Base-by-base conservation (phyloP, 2,113 vertebrate genomes). In the Athene noctua region DNA sequence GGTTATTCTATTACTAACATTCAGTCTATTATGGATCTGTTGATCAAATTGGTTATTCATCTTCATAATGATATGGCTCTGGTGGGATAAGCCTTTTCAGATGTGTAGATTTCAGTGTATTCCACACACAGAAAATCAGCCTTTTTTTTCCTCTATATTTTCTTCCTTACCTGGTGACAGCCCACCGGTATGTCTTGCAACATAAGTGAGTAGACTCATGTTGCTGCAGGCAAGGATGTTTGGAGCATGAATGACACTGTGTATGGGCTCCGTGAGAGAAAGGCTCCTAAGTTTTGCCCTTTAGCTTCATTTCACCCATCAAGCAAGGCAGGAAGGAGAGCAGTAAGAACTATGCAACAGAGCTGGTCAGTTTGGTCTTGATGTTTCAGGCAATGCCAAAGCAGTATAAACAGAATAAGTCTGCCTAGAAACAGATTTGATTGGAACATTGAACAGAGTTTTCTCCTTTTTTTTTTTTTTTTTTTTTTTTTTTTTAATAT, bases 311-410 rank as follows among this genome's bases (percentile, higher is more conserved):
- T 81, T 73, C 38, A 27, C 3, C 5, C 8, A 5, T 42, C 40
- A 54, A 47, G 14, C 14, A 85, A 57, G 20, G 5, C 30, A 62
- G 13, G 21, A 22, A 71, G 29, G 14, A 42, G 5, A 30, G 34
- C 3, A 4, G 46, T 20, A 70, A 70, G 36, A 86, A 15, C 26
- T 36, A 15, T 0, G 0, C 4, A 90, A 62, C 8, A 49, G 13
- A 55, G 14, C 14, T 46, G 38, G 10, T 71, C 2, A 2, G 3
- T 78, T 49, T 49, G 20, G 11, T 44, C 46, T 66, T 40, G 34
- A 52, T 54, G 7, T 11, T 88, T 82, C 71, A 75, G 44, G 6
- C 5, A 49, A 30, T 65, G 49, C 8, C 26, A 80, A 42, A 51
- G 34, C 1, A 0, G 7, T 46, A 86, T 49, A 77, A 88, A 68